Percentiles rank a stretch among this genome's conserved stretches.
These are phyloP conservation scores for Phania funesta DNA, from an alignment of 2,888 invertebrate genomes.

Conservation along the genomic window DNA sequence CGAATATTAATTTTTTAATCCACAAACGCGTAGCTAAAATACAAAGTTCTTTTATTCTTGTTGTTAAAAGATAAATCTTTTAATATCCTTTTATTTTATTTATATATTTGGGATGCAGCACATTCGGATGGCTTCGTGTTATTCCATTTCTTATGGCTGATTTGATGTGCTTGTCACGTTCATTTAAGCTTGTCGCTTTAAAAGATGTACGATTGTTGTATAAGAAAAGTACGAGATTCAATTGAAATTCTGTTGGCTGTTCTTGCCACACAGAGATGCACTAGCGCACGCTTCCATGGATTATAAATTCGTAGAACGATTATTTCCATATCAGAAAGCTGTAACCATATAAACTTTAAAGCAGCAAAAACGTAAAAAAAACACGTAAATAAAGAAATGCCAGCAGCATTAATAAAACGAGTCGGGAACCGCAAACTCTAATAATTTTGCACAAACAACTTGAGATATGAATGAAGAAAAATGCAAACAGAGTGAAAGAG, in stretches of 20 bases:
- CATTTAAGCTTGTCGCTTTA: constrained; percentile 67
- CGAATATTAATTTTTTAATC: constrained; percentile 2
- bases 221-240: constrained; percentile 56
- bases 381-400: constrained; percentile 20
- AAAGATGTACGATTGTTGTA: constrained; percentile 63
- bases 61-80: constrained; percentile 45
- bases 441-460: constrained; percentile 67
- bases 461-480: constrained; percentile 30
- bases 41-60: neutral
- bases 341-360: constrained; percentile 56
- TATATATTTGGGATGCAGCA: neutral
- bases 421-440: constrained; percentile 67
- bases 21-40: neutral
- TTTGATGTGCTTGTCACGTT: constrained; percentile 70
- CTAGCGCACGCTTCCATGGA: neutral
- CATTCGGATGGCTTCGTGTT: neutral
- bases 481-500: constrained; percentile 1
- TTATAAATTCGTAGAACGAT: constrained; percentile 27
- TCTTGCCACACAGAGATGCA: constrained; percentile 26
- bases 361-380: neutral
- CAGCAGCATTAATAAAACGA: constrained; percentile 33
- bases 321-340: constrained; percentile 62
- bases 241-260: constrained; percentile 59
- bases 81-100: constrained; percentile 25
- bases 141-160: constrained; percentile 52